These are phyloP conservation scores for Petrolisthes cinctipes DNA, from an alignment of 2,888 invertebrate genomes.

Conservation along the genomic window DNA sequence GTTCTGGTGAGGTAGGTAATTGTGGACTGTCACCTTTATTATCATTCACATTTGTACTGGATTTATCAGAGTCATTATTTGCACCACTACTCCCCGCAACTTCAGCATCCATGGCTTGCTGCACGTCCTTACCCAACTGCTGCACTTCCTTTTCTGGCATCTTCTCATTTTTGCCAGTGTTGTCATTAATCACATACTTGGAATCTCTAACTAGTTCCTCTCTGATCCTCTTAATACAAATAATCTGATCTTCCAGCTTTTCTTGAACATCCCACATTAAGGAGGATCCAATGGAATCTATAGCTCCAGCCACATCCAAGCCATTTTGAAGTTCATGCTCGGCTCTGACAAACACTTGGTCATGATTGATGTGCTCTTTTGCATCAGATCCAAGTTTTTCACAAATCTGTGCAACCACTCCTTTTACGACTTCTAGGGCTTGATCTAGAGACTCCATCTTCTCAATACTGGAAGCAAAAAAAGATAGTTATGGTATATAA, in stretches of 20 bases:
- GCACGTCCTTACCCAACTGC: neutral
- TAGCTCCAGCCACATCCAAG: slow-evolving; percentile 30
- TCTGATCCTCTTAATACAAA: slow-evolving; percentile 21
- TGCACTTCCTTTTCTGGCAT: slow-evolving; percentile 1
- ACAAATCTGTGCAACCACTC: slow-evolving; percentile 32
- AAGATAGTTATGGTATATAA: neutral
- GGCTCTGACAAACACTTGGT: slow-evolving; percentile 32
- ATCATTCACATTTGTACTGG: neutral
- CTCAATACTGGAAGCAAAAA: slow-evolving; percentile 17
- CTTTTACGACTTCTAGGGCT: slow-evolving; percentile 31
- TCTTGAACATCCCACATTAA: slow-evolving; percentile 17
- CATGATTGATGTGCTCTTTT: slow-evolving; percentile 13
- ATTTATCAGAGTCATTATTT: neutral
- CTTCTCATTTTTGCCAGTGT: neutral
- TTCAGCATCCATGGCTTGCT: neutral
- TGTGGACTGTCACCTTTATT: neutral
- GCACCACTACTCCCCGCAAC: neutral
- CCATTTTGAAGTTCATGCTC: slow-evolving; percentile 30
- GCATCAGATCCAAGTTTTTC: slow-evolving; percentile 32
- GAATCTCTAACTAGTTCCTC: slow-evolving; percentile 11
- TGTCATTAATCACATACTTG: neutral
- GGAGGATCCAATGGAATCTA: slow-evolving; percentile 12
- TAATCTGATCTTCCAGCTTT: slow-evolving; percentile 5
- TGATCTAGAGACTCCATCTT: slow-evolving; percentile 38
- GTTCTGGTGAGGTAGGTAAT: neutral